Evolutionary conservation across 2,113 vertebrate genomes (phyloP), one percentile per base, ranked within the genome.

Genomic region (Oncorhynchus mykiss): DNA sequence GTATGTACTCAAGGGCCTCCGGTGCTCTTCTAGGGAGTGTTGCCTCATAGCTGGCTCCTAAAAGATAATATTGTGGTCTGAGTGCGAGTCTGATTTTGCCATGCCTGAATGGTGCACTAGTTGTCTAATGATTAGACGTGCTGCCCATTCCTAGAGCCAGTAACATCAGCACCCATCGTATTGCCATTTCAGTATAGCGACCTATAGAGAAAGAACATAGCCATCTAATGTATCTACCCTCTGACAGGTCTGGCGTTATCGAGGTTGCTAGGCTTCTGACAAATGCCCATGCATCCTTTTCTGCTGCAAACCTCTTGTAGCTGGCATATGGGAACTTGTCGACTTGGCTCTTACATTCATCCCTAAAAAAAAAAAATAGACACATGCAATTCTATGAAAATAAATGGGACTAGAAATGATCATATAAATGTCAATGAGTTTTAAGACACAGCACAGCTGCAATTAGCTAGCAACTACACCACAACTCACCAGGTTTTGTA

Each of bases 281-380:
- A 65, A 98, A 99, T 0, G 84, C 90, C 96, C 95, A 97, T n/a
- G 97, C 97, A 0, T 96, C 96, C 71, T 90, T 89, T 84, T 98
- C 95, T 0, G 90, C 89, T 0, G 88, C 89, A 89, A 98, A 99
- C 88, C 99, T 99, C 92, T 97, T 99, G 79, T 91, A 99, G 1
- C 86, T 87, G 2, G 97, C 96, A 0, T 77, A 76, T 0, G 95
- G 94, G 72, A 97, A 98, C 34, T 90, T 94, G 16, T 95, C 91
- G 81, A 99, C 97, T 74, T 99, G 96, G 1, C 82, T 87, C 81
- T 91, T 94, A 82, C 97, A 99, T 59, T 98, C 96, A 2, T 93
- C 90, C 97, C 97, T 99, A 75, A 24, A 24, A 54, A 92, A 54
- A 6, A 13, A 34, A 13, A 1, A 24, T 2, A 24, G 29, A 24